These are phyloP conservation scores for Vicugna pacos DNA, from an alignment of 2,113 vertebrate species.

Conservation along the genomic window DNA sequence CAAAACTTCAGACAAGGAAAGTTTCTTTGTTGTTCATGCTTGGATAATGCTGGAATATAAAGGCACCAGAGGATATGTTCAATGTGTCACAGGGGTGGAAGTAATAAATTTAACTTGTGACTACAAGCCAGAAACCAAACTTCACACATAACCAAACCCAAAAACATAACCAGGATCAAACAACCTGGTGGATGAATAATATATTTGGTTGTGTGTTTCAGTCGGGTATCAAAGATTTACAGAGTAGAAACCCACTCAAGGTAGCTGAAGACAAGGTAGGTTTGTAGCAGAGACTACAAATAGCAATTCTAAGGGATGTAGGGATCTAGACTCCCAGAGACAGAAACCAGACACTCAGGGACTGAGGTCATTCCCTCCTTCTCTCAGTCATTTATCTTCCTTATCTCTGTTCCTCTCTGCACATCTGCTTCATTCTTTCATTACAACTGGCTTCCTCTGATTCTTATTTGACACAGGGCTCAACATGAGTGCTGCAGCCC, in stretches of 20 bases:
- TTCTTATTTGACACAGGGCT: neutral
- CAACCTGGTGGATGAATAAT: neutral
- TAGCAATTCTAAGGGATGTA: neutral
- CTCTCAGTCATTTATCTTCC: neutral
- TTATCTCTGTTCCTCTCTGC: neutral
- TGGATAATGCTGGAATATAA: neutral
- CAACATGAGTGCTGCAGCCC: neutral
- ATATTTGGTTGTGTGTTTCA: neutral
- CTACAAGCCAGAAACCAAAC: neutral
- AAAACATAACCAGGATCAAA: constrained; percentile 2
- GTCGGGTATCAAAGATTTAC: neutral
- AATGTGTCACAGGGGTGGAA: neutral
- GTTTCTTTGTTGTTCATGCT: neutral
- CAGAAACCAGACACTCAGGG: neutral
- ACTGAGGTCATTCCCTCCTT: neutral
- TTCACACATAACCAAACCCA: neutral
- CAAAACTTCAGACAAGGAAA: neutral
- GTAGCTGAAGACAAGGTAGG: neutral
- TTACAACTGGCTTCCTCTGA: neutral
- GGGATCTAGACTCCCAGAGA: neutral
- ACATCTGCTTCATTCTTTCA: neutral
- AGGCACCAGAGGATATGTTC: neutral
- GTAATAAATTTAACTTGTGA: neutral
- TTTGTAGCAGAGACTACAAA: neutral
- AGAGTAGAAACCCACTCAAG: neutral